Evolutionary conservation across 1,140 invertebrate species (phyloP).

Genomic region (Drosophila pruinosa): DNA sequence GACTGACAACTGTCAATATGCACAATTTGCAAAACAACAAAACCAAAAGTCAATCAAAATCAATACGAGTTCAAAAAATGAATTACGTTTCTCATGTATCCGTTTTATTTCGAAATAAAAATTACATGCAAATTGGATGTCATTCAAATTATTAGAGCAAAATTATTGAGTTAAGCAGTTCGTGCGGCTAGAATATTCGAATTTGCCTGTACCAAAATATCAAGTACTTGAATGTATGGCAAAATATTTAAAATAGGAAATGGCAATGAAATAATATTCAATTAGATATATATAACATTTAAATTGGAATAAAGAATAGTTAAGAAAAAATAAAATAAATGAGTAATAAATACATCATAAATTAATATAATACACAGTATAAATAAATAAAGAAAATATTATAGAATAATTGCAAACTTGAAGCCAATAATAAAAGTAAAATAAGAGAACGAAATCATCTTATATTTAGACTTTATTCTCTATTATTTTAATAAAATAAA

Average conservation of each 20-base stretch:
- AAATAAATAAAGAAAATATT: no score
- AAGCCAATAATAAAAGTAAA: conserved; percentile 23
- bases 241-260: no score
- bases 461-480: conserved; percentile 40
- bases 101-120: conserved; percentile 30
- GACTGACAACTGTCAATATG: conserved; percentile 64
- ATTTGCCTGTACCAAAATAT: no score
- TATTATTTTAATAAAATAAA: conserved; percentile 12
- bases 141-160: background rate
- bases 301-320: no score
- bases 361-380: background rate
- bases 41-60: conserved; percentile 50
- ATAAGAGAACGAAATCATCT: conserved; percentile 37
- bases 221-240: no score
- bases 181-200: no score
- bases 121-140: background rate
- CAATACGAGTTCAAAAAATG: conserved; percentile 38
- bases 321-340: no score
- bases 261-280: no score
- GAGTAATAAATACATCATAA: no score
- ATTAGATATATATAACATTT: no score
- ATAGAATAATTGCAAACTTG: background rate
- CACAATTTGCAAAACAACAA: conserved; percentile 20
- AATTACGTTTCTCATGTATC: conserved; percentile 43
- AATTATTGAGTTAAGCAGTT: background rate